Percentiles rank a stretch among this genome's conserved stretches.
phyloP scores from a whole-genome alignment of 1,140 invertebrate genomes.

The Drosophila mojavensis region DNA sequence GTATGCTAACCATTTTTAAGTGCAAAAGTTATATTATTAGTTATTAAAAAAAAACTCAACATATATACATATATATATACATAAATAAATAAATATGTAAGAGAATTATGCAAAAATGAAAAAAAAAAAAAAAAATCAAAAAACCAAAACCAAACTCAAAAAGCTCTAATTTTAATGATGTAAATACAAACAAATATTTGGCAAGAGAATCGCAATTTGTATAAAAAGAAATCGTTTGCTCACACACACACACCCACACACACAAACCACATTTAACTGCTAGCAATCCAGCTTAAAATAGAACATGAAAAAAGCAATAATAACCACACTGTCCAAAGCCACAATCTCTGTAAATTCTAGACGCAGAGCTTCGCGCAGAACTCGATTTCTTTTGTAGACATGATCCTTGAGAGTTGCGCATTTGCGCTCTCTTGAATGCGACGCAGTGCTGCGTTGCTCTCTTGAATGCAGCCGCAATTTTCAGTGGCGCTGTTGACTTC shows the following conservation, averaged over 20 bases:
- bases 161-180: conserved; percentile 40
- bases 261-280: conserved; percentile 4
- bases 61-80: conserved; percentile 4
- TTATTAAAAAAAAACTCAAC: conserved; percentile 47
- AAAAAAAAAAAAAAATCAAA: conserved; percentile 16
- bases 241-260: conserved; percentile 40
- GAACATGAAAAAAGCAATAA: conserved; percentile 7
- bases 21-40: conserved; percentile 78
- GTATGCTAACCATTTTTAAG: conserved; percentile 67
- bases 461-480: not conserved
- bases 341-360: conserved; percentile 51
- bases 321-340: conserved; percentile 55
- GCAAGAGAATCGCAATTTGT: conserved; percentile 39
- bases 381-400: too few species aligned
- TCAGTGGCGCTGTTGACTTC: not conserved
- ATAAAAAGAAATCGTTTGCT: conserved; percentile 34
- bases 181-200: conserved; percentile 51
- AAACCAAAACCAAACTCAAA: conserved; percentile 37
- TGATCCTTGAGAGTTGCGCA: conserved; percentile 1
- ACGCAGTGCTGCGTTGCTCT: not conserved
- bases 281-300: conserved; percentile 4
- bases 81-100: conserved; percentile 33
- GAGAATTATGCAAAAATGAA: conserved; percentile 34
- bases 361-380: conserved; percentile 7
- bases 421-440: not conserved